Evolutionary conservation across 2,797 vertebrate genomes (phyloP).

Genomic region (Artibeus lituratus): DNA sequence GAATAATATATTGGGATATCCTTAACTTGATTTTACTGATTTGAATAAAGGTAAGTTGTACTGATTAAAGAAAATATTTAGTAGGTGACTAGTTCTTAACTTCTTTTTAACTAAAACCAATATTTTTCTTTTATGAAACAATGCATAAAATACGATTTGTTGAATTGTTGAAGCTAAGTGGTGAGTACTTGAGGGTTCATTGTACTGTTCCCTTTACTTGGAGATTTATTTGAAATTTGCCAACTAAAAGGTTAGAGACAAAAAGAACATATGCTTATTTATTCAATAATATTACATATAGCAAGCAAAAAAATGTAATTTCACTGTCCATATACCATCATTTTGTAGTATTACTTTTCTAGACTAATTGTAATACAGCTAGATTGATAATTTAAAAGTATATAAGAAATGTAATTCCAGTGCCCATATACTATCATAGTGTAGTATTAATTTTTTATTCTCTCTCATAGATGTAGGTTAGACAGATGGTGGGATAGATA

Average conservation of each 20-base stretch:
- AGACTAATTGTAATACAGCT: neutral
- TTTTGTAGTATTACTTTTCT: neutral
- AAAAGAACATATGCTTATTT: neutral
- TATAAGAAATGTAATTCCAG: neutral
- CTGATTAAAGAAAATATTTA: neutral
- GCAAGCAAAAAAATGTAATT: neutral
- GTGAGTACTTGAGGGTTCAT: neutral
- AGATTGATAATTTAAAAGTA: neutral
- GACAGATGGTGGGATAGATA: neutral
- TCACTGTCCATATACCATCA: neutral
- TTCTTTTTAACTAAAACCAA: constrained; percentile 6
- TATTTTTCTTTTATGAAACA: neutral
- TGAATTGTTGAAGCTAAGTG: neutral
- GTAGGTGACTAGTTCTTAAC: neutral
- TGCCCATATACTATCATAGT: neutral
- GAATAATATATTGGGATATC: neutral
- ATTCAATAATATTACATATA: neutral
- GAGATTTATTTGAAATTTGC: neutral
- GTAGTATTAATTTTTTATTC: neutral
- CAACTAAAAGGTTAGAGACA: constrained; percentile 7
- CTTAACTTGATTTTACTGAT: neutral
- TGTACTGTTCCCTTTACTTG: neutral
- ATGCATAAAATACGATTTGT: neutral
- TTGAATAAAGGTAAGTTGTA: neutral
- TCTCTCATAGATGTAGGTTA: neutral